Conservation (phyloP, 1,140 invertebrate species). For the Vanessa atalanta region DNA sequence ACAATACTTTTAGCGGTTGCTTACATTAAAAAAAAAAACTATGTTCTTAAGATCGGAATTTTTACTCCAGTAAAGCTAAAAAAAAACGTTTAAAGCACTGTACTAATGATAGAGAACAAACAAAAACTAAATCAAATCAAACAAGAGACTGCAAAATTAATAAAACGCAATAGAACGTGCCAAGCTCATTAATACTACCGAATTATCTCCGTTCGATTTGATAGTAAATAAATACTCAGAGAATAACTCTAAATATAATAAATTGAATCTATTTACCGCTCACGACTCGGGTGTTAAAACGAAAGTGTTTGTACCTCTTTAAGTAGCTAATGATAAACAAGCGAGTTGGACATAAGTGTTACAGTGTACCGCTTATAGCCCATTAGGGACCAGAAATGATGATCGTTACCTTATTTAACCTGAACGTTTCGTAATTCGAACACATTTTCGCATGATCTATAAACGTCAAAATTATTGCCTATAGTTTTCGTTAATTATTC, state of each 20-base stretch:
- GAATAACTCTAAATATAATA: conserved; percentile 46
- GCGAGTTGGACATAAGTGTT: conserved; percentile 40
- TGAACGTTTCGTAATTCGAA: conserved; percentile 14
- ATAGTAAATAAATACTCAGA: conserved; percentile 25
- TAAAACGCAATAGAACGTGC: not conserved
- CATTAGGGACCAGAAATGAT: conserved; percentile 31
- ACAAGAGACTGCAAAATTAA: not conserved
- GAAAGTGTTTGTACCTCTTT: conserved; percentile 37
- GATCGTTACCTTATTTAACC: conserved; percentile 16
- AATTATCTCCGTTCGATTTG: conserved; percentile 13
- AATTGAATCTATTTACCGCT: conserved; percentile 62
- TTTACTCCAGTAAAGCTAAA: no score
- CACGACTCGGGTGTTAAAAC: conserved; percentile 54
- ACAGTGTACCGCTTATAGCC: conserved; percentile 28
- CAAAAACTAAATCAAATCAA: not conserved
- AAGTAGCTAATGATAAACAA: conserved; percentile 44
- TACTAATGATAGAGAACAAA: no score
- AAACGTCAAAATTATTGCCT: not conserved
- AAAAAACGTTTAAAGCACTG: no score
- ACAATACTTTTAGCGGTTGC: no score
- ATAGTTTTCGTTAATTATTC: no score
- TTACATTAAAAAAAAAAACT: no score
- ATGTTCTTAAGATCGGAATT: no score
- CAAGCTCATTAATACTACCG: conserved; percentile 9
- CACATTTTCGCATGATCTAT: not conserved